Evolutionary conservation across 1,140 invertebrate genomes (phyloP).

Genomic region (Chironomus striatipennis): DNA sequence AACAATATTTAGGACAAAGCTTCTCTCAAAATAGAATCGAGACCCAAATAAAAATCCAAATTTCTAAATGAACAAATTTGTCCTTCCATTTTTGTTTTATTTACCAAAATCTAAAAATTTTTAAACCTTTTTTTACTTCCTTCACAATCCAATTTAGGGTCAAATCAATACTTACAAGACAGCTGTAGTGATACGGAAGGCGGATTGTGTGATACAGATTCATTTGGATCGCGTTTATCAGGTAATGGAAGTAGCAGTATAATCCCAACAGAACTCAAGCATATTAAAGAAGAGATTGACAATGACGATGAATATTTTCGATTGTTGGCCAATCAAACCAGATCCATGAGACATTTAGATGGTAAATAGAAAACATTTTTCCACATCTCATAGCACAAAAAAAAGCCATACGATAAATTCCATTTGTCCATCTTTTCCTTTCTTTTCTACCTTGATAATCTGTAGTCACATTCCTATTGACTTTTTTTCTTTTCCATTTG

Average conservation of each 20-base stretch:
- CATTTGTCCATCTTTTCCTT: not conserved
- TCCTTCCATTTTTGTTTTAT: too few species aligned
- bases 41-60: too few species aligned
- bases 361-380: constrained; percentile 8
- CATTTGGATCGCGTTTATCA: constrained; percentile 7
- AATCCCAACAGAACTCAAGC: constrained; percentile 18
- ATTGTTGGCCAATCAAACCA: constrained; percentile 30
- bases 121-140: too few species aligned
- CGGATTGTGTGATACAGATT: constrained; percentile 29
- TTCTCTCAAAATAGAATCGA: too few species aligned
- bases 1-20: too few species aligned
- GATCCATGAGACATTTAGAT: constrained; percentile 18
- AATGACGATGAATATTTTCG: constrained; percentile 36
- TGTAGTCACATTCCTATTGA: not conserved
- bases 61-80: too few species aligned
- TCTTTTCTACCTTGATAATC: not conserved
- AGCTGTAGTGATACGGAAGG: constrained; percentile 45
- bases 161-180: constrained; percentile 36
- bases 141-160: not conserved
- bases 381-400: not conserved
- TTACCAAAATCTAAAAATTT: too few species aligned
- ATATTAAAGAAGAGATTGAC: constrained; percentile 32
- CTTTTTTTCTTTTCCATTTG: not conserved
- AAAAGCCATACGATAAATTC: not conserved
- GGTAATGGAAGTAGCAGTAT: not conserved